Conservation (phyloP, 2,888 invertebrate genomes). For the Geophilus truncorum region DNA sequence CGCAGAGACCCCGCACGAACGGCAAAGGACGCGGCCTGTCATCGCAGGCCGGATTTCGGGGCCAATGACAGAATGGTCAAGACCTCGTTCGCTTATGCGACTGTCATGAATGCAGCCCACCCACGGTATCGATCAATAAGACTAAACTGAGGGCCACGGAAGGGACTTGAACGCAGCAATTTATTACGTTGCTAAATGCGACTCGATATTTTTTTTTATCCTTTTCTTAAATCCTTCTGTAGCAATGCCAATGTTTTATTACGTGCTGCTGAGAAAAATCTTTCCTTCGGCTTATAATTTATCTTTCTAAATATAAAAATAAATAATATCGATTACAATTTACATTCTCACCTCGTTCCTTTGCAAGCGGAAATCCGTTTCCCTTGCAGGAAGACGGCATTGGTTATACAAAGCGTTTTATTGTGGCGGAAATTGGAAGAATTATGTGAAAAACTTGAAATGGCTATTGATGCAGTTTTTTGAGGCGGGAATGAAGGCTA, state of each 20-base stretch:
- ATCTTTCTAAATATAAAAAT: neutral
- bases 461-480: neutral
- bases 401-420: constrained; percentile 5
- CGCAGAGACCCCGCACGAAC: neutral
- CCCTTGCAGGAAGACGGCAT: neutral
- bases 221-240: neutral
- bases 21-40: neutral
- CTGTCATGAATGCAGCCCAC: neutral
- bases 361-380: neutral
- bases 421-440: neutral
- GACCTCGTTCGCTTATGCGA: neutral
- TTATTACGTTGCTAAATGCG: neutral
- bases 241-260: neutral
- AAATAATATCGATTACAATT: neutral
- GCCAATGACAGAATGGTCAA: constrained; percentile 7
- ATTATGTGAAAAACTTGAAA: neutral
- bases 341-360: neutral
- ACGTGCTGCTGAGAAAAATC: neutral
- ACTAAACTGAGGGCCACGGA: neutral
- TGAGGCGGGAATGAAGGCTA: neutral
- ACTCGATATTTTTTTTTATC: neutral
- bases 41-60: constrained; percentile 12
- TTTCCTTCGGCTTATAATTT: neutral
- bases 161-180: neutral
- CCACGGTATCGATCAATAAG: constrained; percentile 7